A percentile compares a stretch with the other conserved stretches of the same genome.
These are phyloP conservation scores for Ethmia dodecea DNA, from an alignment of 2,888 invertebrate genomes.

Conservation along the genomic window DNA sequence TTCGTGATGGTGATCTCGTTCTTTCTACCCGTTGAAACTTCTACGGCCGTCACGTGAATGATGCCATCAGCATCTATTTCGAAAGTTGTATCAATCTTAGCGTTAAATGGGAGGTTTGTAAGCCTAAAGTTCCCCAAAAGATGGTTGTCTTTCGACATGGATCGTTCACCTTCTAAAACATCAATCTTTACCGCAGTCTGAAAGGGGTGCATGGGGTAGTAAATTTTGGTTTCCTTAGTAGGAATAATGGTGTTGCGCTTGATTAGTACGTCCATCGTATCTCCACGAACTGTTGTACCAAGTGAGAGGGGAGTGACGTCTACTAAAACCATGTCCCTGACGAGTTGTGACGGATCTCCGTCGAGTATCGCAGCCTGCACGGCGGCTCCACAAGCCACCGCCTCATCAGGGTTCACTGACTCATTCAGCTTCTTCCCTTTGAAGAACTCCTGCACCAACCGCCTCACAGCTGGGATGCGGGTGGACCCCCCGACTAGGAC, in stretches of 20 bases:
- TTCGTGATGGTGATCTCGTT: conserved; percentile 86
- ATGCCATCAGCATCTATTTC: conserved; percentile 84
- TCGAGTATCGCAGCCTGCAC: conserved; percentile 81
- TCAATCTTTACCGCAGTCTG: conserved; percentile 82
- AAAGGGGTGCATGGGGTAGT: conserved; percentile 86
- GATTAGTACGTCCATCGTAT: conserved; percentile 83
- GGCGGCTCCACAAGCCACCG: conserved; percentile 84
- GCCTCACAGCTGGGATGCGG: conserved; percentile 85
- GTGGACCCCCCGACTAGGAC: conserved; percentile 88
- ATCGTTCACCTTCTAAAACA: conserved; percentile 83
- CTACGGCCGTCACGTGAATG: conserved; percentile 85
- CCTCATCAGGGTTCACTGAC: conserved; percentile 85
- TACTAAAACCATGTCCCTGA: conserved; percentile 78
- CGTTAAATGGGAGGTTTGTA: conserved; percentile 79
- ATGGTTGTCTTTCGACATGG: conserved; percentile 84
- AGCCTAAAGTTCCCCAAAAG: conserved; percentile 74
- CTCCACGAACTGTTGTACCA: conserved; percentile 84
- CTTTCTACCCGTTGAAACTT: conserved; percentile 75
- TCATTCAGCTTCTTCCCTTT: conserved; percentile 80
- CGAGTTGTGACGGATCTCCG: conserved; percentile 81
- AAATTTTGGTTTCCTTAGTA: conserved; percentile 80
- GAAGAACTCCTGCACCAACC: conserved; percentile 82
- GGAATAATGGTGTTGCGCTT: conserved; percentile 81
- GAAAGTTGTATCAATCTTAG: conserved; percentile 80
- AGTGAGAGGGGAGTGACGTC: conserved; percentile 78